Evolutionary conservation across 2,113 vertebrate genomes (phyloP), one percentile per base, ranked within the genome.

Genomic region (Apodemus sylvaticus): DNA sequence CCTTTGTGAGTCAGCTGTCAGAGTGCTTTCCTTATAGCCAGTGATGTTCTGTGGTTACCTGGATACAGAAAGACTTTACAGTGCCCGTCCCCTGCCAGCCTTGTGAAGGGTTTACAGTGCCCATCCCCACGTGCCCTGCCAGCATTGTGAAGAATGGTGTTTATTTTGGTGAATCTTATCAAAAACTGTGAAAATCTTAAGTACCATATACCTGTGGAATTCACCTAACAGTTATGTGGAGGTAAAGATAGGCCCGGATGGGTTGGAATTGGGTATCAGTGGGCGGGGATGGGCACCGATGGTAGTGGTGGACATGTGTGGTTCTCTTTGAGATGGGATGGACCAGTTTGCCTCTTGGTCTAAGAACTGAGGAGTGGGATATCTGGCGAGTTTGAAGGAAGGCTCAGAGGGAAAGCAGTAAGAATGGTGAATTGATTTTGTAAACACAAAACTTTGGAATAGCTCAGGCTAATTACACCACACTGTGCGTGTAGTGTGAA

Each of bases 341-440:
- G 48, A 3, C 48, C 74, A 8, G 0, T 22, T 22, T 24, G 71
- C 58, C 22, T 2, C 29, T 55, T 1, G 0, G 20, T n/a, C 4
- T 42, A 1, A 2, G 62, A 78, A 66, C 14, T 45, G 53, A 36
- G 51, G 51, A n/a, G 20, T 13, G 0, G 48, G 48, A 5, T 26
- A 45, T 86, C 48, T 66, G 62, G 7, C 1, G 11, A 14, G 79
- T 14, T 89, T 39, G 3, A 19, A 51, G 51, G 53, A 66, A 36
- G 48, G 20, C 6, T 48, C 51, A 6, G 9, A 36, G 66, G 89
- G 55, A 62, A 45, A 62, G 55, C 48, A 7, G 1, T 24, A 19
- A 79, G 86, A 66, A 1, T 3, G 1, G 13, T 2, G 12, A 66
- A 36, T 66, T 31, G 2, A 39, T 36, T 71, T 26, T 74, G 39